Conservation (phyloP, 1,140 invertebrate species). For the Achroia grisella region DNA sequence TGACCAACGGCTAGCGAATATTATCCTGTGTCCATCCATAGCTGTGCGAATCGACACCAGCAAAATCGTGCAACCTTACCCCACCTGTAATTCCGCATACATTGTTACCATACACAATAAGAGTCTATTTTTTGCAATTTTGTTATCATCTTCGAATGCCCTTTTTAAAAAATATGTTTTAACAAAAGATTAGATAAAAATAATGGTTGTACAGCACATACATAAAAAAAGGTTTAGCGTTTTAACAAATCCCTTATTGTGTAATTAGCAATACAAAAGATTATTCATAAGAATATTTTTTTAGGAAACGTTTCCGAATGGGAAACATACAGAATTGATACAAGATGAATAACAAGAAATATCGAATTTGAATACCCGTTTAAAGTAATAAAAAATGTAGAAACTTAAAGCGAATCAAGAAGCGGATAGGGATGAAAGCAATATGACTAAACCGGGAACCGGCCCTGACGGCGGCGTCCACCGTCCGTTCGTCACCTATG, state of each 20-base stretch:
- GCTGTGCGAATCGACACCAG: conserved; percentile 16
- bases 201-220: no score
- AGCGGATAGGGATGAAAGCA: not conserved
- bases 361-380: not conserved
- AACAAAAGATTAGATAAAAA: no score
- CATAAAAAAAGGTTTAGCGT: no score
- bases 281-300: no score
- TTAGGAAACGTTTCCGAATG: no score
- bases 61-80: conserved; percentile 12
- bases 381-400: not conserved
- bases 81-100: conserved; percentile 21
- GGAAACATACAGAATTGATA: no score
- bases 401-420: not conserved
- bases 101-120: conserved; percentile 13
- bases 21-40: conserved; percentile 7
- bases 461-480: conserved; percentile 17
- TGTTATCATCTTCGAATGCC: conserved; percentile 2
- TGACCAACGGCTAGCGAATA: conserved; percentile 59
- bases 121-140: conserved; percentile 7
- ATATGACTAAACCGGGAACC: conserved; percentile 17
- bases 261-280: no score
- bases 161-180: not conserved
- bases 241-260: no score
- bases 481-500: conserved; percentile 65
- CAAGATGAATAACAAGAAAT: not conserved